Evolutionary conservation across 2,888 invertebrate genomes (phyloP).

Genomic region (Conchocele bisecta): DNA sequence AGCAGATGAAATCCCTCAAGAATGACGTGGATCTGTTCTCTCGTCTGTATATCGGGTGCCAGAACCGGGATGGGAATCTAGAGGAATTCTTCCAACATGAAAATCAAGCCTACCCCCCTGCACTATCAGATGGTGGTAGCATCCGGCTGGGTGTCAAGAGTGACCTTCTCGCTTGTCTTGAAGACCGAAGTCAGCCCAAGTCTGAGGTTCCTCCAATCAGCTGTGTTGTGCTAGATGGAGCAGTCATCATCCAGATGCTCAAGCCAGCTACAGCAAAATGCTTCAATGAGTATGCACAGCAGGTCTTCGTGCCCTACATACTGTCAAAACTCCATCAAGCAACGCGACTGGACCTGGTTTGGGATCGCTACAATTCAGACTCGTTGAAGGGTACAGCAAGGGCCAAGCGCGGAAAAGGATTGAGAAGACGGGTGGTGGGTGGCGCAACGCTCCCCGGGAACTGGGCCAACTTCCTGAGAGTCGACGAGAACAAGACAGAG

Average conservation of each 20-base stretch:
- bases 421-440: constrained; percentile 20
- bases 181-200: too few relatives aligned
- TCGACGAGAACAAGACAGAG: constrained; percentile 44
- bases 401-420: constrained; percentile 45
- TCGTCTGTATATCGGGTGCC: too few relatives aligned
- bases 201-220: not conserved
- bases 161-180: not conserved
- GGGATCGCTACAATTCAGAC: constrained; percentile 42
- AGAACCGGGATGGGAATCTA: too few relatives aligned
- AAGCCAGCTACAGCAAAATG: not conserved
- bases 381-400: constrained; percentile 40
- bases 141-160: not conserved
- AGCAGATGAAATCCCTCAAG: too few relatives aligned
- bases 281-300: not conserved
- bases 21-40: too few relatives aligned
- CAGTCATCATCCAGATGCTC: not conserved
- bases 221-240: not conserved
- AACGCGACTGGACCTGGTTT: constrained; percentile 49
- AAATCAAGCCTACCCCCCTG: not conserved
- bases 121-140: not conserved
- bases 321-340: constrained; percentile 23
- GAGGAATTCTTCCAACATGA: not conserved
- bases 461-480: constrained; percentile 34
- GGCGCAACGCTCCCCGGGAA: constrained; percentile 15
- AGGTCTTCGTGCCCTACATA: not conserved